Evolutionary conservation across 2,113 vertebrate genomes (phyloP), one percentile per base, ranked within the genome.

Genomic region (Lophura nycthemera): DNA sequence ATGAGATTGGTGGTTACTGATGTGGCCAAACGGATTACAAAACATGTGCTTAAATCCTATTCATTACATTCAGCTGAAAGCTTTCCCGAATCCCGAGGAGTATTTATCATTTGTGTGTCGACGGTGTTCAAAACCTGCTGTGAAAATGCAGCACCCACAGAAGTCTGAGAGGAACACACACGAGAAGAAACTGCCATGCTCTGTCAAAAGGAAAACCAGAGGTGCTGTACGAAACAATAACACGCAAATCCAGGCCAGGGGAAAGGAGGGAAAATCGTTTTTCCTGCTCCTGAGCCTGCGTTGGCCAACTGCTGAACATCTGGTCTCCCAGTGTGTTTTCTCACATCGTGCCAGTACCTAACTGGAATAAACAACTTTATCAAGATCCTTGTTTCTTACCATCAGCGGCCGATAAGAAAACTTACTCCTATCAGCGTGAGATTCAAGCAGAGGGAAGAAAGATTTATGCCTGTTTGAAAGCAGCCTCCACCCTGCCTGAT

Each of bases 341-440:
- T 90, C 94, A 86, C 86, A 54, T 76, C 87, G 52, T 78, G 93
- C 93, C 94, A 95, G 40, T 86, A 95, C 88, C 89, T 96, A 93
- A 83, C 89, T 91, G 91, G 86, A 96, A 93, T 92, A 96, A 96
- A 97, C 95, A 96, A 88, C 94, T 90, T 95, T 90, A 92, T 95
- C 93, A 92, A 59, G 88, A 93, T 88, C 89, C 78, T 86, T 32
- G 27, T 54, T 96, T 67, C 91, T 94, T 92, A 87, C 85, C 87
- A 94, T 93, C 87, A 43, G 81, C 67, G 64, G 59, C 85, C 1
- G 87, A 95, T 96, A 96, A 96, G 93, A n/a, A 93, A 92, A 52
- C 70, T 71, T 24, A 20, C 10, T 92, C 38, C 87, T 89, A 87
- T 82, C 94, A 91, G 91, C 92, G 48, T 93, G 94, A 96, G 95